phyloP scores from a whole-genome alignment of 2,888 invertebrate genomes.

The Antheraea yamamai region DNA sequence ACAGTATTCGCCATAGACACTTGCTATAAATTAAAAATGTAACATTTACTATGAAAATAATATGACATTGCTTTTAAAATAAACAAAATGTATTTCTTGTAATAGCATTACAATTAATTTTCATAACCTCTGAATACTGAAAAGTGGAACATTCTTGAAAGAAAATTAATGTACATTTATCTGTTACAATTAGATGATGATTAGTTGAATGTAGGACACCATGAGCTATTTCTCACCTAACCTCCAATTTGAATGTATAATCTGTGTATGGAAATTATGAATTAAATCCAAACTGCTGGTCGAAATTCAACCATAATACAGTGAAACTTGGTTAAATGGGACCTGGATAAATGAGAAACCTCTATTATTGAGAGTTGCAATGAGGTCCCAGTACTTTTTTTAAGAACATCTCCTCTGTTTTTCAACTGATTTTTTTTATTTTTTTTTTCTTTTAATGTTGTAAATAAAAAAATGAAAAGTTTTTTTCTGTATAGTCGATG shows the following conservation, averaged over 20 bases:
- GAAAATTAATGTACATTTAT: slow-evolving; percentile 9
- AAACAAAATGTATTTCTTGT: not conserved
- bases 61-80: not conserved
- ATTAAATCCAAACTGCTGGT: not conserved
- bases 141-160: slow-evolving; percentile 7
- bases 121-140: slow-evolving; percentile 1
- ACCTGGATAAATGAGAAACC: too few relatives aligned
- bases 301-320: too few relatives aligned
- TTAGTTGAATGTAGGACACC: not conserved
- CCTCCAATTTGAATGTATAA: slow-evolving; percentile 7
- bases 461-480: too few relatives aligned
- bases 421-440: too few relatives aligned
- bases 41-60: not conserved
- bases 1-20: not conserved
- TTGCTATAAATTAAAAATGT: not conserved
- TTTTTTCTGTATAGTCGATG: too few relatives aligned
- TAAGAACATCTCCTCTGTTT: too few relatives aligned
- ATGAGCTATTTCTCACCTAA: slow-evolving; percentile 7
- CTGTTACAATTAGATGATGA: slow-evolving; percentile 1
- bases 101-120: not conserved
- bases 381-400: too few relatives aligned
- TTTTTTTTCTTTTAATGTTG: too few relatives aligned
- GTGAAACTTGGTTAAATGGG: too few relatives aligned
- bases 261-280: not conserved
- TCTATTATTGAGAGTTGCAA: too few relatives aligned